Percentiles rank a stretch among this genome's conserved stretches.
Evolutionary conservation across 1,140 invertebrate genomes (phyloP).

Genomic region (Ctenoplectra terminalis): DNA sequence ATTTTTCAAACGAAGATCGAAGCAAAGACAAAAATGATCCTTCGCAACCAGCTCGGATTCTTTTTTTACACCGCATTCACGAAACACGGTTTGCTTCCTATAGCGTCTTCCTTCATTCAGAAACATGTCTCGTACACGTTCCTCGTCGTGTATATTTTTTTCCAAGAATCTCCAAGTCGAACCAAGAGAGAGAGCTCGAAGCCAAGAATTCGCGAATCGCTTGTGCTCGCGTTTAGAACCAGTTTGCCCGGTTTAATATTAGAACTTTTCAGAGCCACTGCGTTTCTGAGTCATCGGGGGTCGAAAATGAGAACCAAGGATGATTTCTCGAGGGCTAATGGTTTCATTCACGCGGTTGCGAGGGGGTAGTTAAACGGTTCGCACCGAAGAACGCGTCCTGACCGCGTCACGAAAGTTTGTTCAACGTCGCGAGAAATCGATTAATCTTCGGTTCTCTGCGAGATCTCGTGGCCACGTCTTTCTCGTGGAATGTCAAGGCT

Average conservation of each 20-base stretch:
- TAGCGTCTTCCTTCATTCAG: not conserved
- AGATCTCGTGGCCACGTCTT: constrained; percentile 52
- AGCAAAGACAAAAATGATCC: not conserved
- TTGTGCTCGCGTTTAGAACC: too few relatives aligned
- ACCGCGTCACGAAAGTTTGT: constrained; percentile 20
- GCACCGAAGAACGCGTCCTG: not conserved
- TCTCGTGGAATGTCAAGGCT: constrained; percentile 65
- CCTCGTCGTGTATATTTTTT: not conserved
- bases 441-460: constrained; percentile 29
- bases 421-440: constrained; percentile 11
- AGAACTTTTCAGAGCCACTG: not conserved
- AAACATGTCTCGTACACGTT: not conserved
- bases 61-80: not conserved
- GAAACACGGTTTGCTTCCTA: not conserved
- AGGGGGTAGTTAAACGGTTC: not conserved
- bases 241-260: constrained; percentile 5
- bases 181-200: not conserved
- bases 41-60: not conserved
- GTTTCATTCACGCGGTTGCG: constrained; percentile 6
- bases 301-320: not conserved
- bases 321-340: not conserved
- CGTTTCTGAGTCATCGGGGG: not conserved
- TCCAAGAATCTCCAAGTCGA: not conserved
- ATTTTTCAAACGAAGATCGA: not conserved
- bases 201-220: not conserved